phyloP scores from a whole-genome alignment of 2,113 vertebrate genomes.

The Clarias magur region DNA sequence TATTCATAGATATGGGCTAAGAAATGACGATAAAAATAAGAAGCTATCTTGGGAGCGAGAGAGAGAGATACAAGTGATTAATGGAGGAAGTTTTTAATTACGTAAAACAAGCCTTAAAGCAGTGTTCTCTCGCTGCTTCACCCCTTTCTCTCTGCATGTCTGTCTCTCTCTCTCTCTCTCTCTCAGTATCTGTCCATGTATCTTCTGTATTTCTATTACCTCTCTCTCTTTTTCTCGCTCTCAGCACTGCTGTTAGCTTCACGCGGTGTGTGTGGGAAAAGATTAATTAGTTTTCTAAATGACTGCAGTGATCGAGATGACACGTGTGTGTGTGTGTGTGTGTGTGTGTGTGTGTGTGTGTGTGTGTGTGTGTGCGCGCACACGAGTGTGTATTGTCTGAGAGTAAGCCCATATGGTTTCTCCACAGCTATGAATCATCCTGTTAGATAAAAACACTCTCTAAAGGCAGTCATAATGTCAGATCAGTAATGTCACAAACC shows the following conservation, averaged over 20 bases:
- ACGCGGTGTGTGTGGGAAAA: slow-evolving; percentile 51
- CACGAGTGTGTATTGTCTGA: neutral
- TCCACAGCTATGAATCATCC: neutral
- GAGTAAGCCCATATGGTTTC: neutral
- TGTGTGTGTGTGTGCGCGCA: neutral
- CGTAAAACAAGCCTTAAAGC: slow-evolving; percentile 52
- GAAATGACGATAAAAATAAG: neutral
- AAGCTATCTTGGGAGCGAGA: neutral
- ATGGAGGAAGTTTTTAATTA: slow-evolving; percentile 53
- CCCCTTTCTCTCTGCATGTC: neutral
- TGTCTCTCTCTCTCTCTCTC: neutral
- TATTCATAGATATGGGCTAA: neutral
- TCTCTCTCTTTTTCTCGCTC: neutral
- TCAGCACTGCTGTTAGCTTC: slow-evolving; percentile 52
- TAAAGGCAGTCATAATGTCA: neutral
- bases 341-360: neutral
- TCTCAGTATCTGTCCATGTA: neutral
- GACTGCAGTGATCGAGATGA: slow-evolving; percentile 51
- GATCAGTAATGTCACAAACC: neutral
- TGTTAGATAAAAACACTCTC: neutral
- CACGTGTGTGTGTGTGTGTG: slow-evolving; percentile 20
- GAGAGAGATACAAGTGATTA: slow-evolving; percentile 33
- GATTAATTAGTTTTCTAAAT: slow-evolving; percentile 68
- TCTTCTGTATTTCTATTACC: neutral
- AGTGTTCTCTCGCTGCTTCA: neutral